Conservation (phyloP, 2,797 vertebrate genomes). For the Toxotes lorentzi region DNA sequence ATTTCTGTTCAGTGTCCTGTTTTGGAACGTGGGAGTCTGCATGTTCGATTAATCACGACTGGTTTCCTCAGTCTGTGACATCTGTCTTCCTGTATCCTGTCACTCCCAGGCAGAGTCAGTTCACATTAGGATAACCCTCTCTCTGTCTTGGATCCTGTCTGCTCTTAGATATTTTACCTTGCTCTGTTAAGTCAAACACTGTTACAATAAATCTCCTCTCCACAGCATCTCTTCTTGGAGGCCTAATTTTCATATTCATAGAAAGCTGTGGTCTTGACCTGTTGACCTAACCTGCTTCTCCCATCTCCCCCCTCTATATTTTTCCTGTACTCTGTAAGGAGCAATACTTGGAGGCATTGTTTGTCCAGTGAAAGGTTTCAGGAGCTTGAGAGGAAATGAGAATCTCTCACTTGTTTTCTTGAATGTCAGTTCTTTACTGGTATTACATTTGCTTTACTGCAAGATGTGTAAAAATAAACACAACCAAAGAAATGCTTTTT, state of each 20-base stretch:
- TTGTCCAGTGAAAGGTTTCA: conserved; percentile 50
- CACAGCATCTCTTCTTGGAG: conserved; percentile 4
- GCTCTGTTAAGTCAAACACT: conserved; percentile 44
- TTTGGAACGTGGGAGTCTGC: conserved; percentile 49
- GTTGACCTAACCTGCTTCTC: conserved; percentile 24
- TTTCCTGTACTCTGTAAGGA: conserved; percentile 54
- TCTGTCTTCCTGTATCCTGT: conserved; percentile 79
- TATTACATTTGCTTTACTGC: conserved; percentile 10
- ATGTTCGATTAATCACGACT: conserved; percentile 58
- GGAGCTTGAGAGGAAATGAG: conserved; percentile 57
- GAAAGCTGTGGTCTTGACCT: conserved; percentile 32
- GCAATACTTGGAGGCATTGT: conserved; percentile 71
- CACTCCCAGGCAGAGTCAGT: conserved; percentile 54
- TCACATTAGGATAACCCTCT: conserved; percentile 52
- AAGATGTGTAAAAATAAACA: conserved; percentile 4
- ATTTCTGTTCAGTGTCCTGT: conserved; percentile 44
- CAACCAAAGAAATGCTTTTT: background rate
- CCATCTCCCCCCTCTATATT: conserved; percentile 20
- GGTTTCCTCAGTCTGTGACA: conserved; percentile 73
- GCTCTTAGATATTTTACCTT: conserved; percentile 21
- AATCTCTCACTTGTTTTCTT: conserved; percentile 30
- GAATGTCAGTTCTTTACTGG: conserved; percentile 14
- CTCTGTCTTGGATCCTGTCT: conserved; percentile 39
- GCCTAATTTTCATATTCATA: conserved; percentile 16
- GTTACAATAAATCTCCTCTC: conserved; percentile 8